Evolutionary conservation across 1,140 invertebrate genomes (phyloP).

Genomic region (Orchestia grillus): DNA sequence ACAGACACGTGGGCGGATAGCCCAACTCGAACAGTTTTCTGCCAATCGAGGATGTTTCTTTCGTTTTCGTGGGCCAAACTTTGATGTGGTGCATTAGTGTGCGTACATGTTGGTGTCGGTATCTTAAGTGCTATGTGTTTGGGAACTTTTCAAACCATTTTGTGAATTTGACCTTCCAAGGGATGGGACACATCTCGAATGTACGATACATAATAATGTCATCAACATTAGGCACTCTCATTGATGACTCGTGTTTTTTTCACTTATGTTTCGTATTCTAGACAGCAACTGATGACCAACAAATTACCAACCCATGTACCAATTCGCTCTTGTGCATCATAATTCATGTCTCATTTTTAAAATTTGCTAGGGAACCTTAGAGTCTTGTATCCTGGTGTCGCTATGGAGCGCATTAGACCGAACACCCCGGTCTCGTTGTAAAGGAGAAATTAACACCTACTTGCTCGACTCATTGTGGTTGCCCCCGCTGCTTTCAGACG

Average conservation of each 20-base stretch:
- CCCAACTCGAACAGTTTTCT: neutral
- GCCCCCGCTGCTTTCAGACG: slow-evolving; percentile 63
- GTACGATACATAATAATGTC: too few species aligned
- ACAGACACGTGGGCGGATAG: too few species aligned
- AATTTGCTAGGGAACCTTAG: neutral
- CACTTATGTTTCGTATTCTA: too few species aligned
- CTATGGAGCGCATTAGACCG: neutral
- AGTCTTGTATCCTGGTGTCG: neutral
- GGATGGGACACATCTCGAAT: neutral
- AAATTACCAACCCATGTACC: neutral
- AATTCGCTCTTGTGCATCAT: neutral
- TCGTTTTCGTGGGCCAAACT: neutral
- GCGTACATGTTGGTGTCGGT: too few species aligned
- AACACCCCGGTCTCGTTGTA: neutral
- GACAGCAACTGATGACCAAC: too few species aligned
- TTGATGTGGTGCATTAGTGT: neutral
- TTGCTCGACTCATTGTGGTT: slow-evolving; percentile 30
- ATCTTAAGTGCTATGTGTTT: neutral
- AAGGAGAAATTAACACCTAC: neutral
- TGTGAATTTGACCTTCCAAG: neutral
- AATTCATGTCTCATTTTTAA: neutral
- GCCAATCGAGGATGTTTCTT: neutral
- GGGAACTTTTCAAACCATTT: neutral
- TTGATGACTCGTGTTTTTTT: too few species aligned
- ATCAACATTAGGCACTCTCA: too few species aligned